Percentiles rank a stretch among this genome's conserved stretches.
Conservation (phyloP, 2,113 vertebrate species). For the Thomomys bottae region DNA sequence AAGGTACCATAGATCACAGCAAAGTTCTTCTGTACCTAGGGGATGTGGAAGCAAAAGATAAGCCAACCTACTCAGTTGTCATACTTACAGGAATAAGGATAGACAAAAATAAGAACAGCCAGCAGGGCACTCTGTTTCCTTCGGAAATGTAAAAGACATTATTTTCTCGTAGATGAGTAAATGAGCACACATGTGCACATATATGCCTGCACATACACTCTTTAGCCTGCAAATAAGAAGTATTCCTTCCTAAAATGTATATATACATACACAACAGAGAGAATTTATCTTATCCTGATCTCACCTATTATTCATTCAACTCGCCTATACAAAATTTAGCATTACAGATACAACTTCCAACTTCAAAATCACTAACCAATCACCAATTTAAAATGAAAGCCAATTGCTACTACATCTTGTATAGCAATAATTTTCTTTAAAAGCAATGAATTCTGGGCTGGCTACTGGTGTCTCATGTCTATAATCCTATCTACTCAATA, state of each 20-base stretch:
- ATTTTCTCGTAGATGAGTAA: background rate
- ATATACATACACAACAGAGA: too few species aligned
- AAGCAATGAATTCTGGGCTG: background rate
- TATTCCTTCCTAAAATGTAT: background rate
- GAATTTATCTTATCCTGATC: background rate
- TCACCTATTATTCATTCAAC: background rate
- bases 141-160: background rate
- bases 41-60: background rate
- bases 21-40: background rate
- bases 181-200: background rate
- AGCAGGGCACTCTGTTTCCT: background rate
- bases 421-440: background rate
- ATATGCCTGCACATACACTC: background rate
- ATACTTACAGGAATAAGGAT: background rate
- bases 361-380: background rate
- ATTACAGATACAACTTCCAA: background rate
- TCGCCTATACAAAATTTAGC: background rate
- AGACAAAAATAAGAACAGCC: background rate
- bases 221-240: background rate
- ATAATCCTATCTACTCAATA: too few species aligned
- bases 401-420: background rate
- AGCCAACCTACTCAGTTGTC: background rate
- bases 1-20: background rate
- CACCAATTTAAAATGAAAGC: slow-evolving; percentile 13
- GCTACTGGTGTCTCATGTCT: too few species aligned